Conservation (phyloP, 1,140 invertebrate genomes). For the Bombus confusus region DNA sequence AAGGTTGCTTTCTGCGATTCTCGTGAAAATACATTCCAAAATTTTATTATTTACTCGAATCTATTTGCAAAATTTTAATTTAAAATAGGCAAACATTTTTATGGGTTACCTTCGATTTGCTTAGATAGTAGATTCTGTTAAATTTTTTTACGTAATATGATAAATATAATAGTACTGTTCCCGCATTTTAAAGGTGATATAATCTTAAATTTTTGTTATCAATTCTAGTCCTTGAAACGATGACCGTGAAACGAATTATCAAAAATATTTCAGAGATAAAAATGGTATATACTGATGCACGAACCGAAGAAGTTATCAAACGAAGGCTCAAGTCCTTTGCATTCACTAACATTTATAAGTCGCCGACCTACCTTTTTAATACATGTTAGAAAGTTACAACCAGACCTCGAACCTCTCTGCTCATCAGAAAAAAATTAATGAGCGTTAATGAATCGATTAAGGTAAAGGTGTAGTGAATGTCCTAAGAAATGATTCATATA, state of each 20-base stretch:
- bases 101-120: no score
- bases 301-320: background rate
- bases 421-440: slow-evolving; percentile 14
- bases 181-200: no score
- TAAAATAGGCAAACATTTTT: no score
- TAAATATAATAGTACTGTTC: no score
- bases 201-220: no score
- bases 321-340: background rate
- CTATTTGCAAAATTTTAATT: no score
- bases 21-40: background rate
- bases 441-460: slow-evolving; percentile 13
- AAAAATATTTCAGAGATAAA: background rate
- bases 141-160: no score
- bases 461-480: background rate
- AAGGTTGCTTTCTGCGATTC: no score
- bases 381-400: slow-evolving; percentile 32
- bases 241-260: background rate
- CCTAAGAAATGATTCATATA: background rate
- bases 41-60: background rate
- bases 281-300: no score
- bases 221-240: background rate
- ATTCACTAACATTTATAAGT: background rate
- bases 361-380: slow-evolving; percentile 30
- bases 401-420: background rate
- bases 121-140: background rate